Base-by-base conservation (phyloP, 1,140 invertebrate genomes). In the Chrysoperla carnea region DNA sequence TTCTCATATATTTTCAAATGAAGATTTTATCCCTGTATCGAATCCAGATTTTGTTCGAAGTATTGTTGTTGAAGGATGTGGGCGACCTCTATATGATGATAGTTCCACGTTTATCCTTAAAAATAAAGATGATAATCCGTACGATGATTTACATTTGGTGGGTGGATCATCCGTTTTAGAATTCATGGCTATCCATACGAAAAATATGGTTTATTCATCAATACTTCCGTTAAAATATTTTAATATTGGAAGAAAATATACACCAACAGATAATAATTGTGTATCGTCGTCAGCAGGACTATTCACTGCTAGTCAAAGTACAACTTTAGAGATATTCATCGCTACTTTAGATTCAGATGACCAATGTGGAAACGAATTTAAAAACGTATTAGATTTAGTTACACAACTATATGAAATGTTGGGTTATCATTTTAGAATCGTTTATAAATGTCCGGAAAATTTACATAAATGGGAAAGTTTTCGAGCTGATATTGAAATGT, bases 41-140 rank as follows among this genome's bases (percentile, higher is more conserved):
- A 75, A 75, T 59, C 57, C 76, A 6, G 78, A 82, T 58, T 80
- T 82, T 58, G 58, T 63, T 35, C 70, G 72, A 41, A 79, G 76
- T 55, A 49, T 76, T 1, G 54, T 83, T 13, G 60, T 81, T 6
- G 79, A 84, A 61, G 80, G 75, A 5, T 73, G 70, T 50, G 73
- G 76, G 11, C 48, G 66, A 9, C 60, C 76, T 53, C 70, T 73
- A 44, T 61, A 63, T 13, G 59, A 72, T 52, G 60, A 67, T 2
- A 50, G 54, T 6, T 78, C 76, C 48, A 64, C 73, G 14, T 48
- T 81, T 46, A 58, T 69, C 29, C 59, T 62, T 46, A 63, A 67
- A 23, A 49, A 67, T 29, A 54, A 66, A 7, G 62, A 66, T 43
- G 54, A 61, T 2, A 61, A 58, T 52, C 48, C 60, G 7, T 57